Evolutionary conservation across 1,140 invertebrate species (phyloP).

Genomic region (Diachasma alloeum): DNA sequence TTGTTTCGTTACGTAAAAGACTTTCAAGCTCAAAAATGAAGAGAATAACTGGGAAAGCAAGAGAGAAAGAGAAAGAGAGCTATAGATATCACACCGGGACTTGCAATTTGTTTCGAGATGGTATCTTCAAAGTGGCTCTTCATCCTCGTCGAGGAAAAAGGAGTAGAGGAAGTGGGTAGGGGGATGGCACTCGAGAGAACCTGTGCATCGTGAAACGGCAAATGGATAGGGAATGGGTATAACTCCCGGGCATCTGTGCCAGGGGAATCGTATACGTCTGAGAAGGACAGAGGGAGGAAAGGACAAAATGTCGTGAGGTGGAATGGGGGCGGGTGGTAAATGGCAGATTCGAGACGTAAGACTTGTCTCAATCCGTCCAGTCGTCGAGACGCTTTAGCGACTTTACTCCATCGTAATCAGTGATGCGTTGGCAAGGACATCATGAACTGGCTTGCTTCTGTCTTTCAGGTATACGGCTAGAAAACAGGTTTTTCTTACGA

Average conservation of each 20-base stretch:
- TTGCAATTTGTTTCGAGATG: conserved; percentile 18
- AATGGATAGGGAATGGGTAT: conserved; percentile 8
- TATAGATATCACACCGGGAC: conserved; percentile 8
- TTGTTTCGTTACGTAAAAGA: not conserved
- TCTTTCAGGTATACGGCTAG: too few relatives aligned
- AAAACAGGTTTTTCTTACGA: too few relatives aligned
- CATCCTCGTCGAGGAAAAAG: conserved; percentile 5
- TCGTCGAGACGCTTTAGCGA: conserved; percentile 40
- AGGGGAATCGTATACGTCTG: not conserved
- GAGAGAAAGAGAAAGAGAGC: not conserved
- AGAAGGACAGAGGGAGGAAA: not conserved
- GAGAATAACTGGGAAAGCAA: not conserved
- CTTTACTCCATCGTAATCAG: too few relatives aligned
- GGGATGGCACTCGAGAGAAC: conserved; percentile 1
- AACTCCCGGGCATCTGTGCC: conserved; percentile 5
- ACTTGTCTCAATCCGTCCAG: conserved; percentile 36
- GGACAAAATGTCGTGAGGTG: not conserved
- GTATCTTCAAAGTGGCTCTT: conserved; percentile 13
- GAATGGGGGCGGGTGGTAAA: not conserved
- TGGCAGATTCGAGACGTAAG: conserved; percentile 9
- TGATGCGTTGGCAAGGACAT: too few relatives aligned
- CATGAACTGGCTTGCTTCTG: too few relatives aligned
- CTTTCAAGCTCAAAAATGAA: not conserved
- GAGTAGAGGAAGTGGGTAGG: not conserved
- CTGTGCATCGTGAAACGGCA: conserved; percentile 23